phyloP scores from a whole-genome alignment of 2,797 vertebrate genomes.

The Furcifer pardalis region DNA sequence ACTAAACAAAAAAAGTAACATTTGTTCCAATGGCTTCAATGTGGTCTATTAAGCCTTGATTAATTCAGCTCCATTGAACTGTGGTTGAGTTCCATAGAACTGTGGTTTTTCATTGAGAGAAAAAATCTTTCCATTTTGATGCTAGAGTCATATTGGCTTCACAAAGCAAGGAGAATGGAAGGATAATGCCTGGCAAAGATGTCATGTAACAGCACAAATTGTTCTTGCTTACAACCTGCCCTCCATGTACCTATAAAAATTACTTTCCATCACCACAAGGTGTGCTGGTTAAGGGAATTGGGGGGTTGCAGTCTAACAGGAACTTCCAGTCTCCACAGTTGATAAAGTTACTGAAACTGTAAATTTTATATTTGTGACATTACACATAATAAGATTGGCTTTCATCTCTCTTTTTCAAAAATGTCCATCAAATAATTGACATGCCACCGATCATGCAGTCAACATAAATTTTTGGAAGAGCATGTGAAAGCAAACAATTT shows the following conservation, averaged over 20 bases:
- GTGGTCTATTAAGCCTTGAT: not conserved
- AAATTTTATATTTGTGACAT: not conserved
- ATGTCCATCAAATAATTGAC: not conserved
- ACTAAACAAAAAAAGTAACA: not conserved
- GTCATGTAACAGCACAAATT: not conserved
- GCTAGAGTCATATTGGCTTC: not conserved
- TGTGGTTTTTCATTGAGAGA: not conserved
- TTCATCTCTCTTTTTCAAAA: not conserved
- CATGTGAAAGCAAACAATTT: not conserved
- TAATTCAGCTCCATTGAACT: not conserved
- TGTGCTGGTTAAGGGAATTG: too few relatives aligned
- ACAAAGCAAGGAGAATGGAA: not conserved
- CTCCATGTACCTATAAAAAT: not conserved
- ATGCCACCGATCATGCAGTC: not conserved
- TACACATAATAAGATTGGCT: not conserved
- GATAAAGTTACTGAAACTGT: not conserved
- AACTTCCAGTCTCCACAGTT: not conserved
- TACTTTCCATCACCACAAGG: too few relatives aligned
- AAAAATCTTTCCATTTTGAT: not conserved
- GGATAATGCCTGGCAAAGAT: not conserved
- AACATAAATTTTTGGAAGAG: not conserved
- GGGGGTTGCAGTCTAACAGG: too few relatives aligned
- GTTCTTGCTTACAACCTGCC: not conserved
- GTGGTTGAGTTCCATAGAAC: not conserved
- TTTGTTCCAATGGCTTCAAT: not conserved